phyloP scores from a whole-genome alignment of 1,140 invertebrate species.

The Conus betulinus region DNA sequence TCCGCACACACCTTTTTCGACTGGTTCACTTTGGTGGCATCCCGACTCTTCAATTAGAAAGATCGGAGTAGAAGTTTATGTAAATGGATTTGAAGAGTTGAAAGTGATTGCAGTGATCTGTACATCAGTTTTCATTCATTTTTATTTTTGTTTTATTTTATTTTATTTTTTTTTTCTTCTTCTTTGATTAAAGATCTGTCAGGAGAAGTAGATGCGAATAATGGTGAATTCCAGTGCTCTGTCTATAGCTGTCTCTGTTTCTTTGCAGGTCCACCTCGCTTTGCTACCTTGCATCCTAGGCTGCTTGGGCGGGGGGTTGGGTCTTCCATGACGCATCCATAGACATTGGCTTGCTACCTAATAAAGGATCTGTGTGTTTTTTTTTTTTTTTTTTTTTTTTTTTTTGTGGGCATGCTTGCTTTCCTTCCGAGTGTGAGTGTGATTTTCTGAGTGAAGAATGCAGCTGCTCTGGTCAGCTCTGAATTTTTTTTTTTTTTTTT shows the following conservation, averaged over 20 bases:
- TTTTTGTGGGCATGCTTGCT: slow-evolving; percentile 28
- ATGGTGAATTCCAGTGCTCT: slow-evolving; percentile 45
- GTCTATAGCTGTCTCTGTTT: slow-evolving; percentile 40
- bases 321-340: slow-evolving; percentile 17
- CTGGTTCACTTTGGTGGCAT: too few relatives aligned
- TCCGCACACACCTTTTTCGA: not conserved
- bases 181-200: too few relatives aligned
- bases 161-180: too few relatives aligned
- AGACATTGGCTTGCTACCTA: slow-evolving; percentile 23
- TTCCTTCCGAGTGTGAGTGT: not conserved
- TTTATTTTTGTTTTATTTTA: too few relatives aligned
- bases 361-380: slow-evolving; percentile 16
- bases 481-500: too few relatives aligned
- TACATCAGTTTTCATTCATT: too few relatives aligned
- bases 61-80: too few relatives aligned
- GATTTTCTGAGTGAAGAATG: not conserved
- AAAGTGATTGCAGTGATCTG: too few relatives aligned
- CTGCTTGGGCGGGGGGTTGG: slow-evolving; percentile 8
- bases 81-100: too few relatives aligned
- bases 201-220: not conserved
- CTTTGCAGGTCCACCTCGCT: slow-evolving; percentile 37
- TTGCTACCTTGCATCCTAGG: slow-evolving; percentile 37
- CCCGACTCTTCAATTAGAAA: too few relatives aligned
- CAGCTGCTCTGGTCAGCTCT: too few relatives aligned
- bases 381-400: not conserved